Evolutionary conservation across 1,140 invertebrate species (phyloP).

Genomic region (Tenebrio molitor): DNA sequence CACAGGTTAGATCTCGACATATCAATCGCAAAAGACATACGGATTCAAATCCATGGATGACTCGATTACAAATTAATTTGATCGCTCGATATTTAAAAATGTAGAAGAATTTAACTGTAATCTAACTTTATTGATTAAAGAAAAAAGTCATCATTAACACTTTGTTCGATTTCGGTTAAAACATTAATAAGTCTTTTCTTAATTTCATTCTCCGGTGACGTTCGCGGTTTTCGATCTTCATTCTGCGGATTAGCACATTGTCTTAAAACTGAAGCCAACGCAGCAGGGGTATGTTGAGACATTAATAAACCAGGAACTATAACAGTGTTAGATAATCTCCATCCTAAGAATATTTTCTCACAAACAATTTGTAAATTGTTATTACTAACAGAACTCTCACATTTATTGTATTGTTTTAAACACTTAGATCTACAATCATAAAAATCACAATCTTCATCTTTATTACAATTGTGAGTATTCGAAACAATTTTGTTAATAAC

Average conservation of each 20-base stretch:
- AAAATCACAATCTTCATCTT: conserved; percentile 75
- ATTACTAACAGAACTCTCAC: conserved; percentile 70
- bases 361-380: conserved; percentile 77
- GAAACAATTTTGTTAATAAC: conserved; percentile 67
- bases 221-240: conserved; percentile 66
- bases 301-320: conserved; percentile 73
- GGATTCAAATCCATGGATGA: too few species aligned
- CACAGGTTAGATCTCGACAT: too few species aligned
- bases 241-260: conserved; percentile 71
- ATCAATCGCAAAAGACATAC: too few species aligned
- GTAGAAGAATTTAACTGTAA: too few species aligned
- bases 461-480: conserved; percentile 67
- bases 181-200: conserved; percentile 69
- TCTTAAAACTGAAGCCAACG: conserved; percentile 69
- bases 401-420: conserved; percentile 67
- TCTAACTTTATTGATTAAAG: too few species aligned
- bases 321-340: conserved; percentile 72
- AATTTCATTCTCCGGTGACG: conserved; percentile 64
- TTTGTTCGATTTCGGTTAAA: conserved; percentile 67
- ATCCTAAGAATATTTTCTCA: conserved; percentile 75
- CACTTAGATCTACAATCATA: conserved; percentile 76
- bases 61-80: too few species aligned
- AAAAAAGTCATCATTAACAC: conserved; percentile 62
- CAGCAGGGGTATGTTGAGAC: conserved; percentile 71
- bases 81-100: too few species aligned